Percentiles rank a stretch among this genome's conserved stretches.
Conservation (phyloP, 2,888 invertebrate species). For the Xestobium rufovillosum region DNA sequence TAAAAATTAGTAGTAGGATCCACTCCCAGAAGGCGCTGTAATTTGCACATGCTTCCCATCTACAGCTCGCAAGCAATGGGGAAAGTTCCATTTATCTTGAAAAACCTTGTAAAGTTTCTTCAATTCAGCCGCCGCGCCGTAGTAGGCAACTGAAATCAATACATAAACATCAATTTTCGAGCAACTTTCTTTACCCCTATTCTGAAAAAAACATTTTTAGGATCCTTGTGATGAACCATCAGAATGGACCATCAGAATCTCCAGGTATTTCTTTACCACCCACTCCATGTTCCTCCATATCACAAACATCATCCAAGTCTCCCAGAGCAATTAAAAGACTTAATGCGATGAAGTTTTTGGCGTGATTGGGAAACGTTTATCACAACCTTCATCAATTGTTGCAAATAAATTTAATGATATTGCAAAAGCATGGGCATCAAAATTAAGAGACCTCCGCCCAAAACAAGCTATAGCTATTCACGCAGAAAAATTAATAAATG, state of each 20-base stretch:
- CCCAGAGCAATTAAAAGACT: slow-evolving; percentile 14
- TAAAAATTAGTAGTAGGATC: slow-evolving; percentile 13
- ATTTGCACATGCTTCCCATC: slow-evolving; percentile 11
- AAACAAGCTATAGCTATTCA: slow-evolving; percentile 11
- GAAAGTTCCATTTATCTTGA: slow-evolving; percentile 14
- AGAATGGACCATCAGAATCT: slow-evolving; percentile 9
- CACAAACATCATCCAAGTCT: slow-evolving; percentile 17
- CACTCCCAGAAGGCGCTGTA: slow-evolving; percentile 9
- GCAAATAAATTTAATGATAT: slow-evolving; percentile 14
- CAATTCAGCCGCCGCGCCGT: slow-evolving; percentile 12
- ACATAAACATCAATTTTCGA: background rate
- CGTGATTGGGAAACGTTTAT: slow-evolving; percentile 13
- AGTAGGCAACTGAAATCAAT: too few species aligned
- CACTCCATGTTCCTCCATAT: slow-evolving; percentile 10
- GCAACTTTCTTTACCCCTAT: background rate
- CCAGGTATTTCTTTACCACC: slow-evolving; percentile 12
- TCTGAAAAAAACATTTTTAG: slow-evolving; percentile 1
- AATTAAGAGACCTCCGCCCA: slow-evolving; percentile 15
- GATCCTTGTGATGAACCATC: slow-evolving; percentile 5
- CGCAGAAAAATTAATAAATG: slow-evolving; percentile 14
- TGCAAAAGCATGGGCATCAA: slow-evolving; percentile 16
- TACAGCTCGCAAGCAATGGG: too few species aligned
- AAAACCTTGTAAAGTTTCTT: slow-evolving; percentile 10
- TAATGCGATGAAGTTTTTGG: slow-evolving; percentile 15
- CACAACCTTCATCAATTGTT: slow-evolving; percentile 9